Evolutionary conservation across 2,888 invertebrate genomes (phyloP).

Genomic region (Meteorus cinctellus): DNA sequence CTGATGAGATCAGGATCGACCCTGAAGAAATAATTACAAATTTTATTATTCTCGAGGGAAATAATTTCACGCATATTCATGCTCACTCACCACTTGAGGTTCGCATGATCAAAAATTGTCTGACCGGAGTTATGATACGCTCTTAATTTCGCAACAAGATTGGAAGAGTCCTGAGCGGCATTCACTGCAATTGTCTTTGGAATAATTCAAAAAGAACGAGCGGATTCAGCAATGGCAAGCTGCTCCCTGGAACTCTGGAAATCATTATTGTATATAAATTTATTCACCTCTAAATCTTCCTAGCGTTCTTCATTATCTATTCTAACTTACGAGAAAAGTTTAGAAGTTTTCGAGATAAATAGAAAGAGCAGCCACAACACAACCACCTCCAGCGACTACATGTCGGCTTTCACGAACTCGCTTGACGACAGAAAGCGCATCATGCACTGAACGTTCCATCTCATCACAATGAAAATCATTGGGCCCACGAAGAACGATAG

Average conservation of each 20-base stretch:
- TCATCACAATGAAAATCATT: constrained; percentile 99
- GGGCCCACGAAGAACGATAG: constrained; percentile 97
- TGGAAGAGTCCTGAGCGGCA: constrained; percentile 97
- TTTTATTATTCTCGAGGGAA: not conserved
- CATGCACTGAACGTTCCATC: constrained; percentile 99
- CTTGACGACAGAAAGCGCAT: constrained; percentile 97
- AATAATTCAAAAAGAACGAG: constrained; percentile 92
- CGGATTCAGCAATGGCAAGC: constrained; percentile 91
- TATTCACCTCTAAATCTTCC: constrained; percentile 3
- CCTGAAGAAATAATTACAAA: constrained; percentile 73
- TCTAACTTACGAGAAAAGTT: constrained; percentile 85
- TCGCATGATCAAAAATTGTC: constrained; percentile 84
- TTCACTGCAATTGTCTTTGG: constrained; percentile 98
- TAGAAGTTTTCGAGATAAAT: constrained; percentile 99
- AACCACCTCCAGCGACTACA: constrained; percentile 96
- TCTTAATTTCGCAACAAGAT: constrained; percentile 96
- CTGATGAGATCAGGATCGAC: constrained; percentile 92
- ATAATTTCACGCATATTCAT: constrained; percentile 4
- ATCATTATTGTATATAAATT: not conserved
- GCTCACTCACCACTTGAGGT: constrained; percentile 78
- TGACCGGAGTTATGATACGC: constrained; percentile 99
- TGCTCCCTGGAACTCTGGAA: constrained; percentile 95
- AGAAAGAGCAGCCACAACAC: constrained; percentile 97
- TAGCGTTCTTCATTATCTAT: not conserved
- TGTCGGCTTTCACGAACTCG: constrained; percentile 97